phyloP scores from a whole-genome alignment of 2,113 vertebrate genomes.

The Bos javanicus region DNA sequence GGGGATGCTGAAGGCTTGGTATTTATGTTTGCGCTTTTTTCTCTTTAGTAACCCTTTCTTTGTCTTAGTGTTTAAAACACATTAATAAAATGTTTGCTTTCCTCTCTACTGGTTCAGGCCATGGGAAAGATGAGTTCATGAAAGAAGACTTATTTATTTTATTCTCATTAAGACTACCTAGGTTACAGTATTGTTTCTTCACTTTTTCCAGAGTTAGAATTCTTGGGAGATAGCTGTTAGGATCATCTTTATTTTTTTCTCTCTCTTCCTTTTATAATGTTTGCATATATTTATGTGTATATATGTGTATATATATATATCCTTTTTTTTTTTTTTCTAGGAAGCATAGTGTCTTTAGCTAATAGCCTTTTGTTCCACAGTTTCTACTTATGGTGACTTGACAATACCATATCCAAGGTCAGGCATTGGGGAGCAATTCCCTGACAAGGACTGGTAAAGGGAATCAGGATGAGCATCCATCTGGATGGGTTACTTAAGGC shows the following conservation, averaged over 20 bases:
- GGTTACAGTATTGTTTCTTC: background rate
- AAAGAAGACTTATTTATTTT: background rate
- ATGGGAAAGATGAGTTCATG: background rate
- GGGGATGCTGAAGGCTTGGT: slow-evolving; percentile 66
- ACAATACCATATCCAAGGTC: background rate
- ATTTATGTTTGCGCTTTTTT: slow-evolving; percentile 72
- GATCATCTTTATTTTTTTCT: background rate
- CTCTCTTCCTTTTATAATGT: background rate
- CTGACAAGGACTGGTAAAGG: background rate
- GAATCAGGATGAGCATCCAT: fast-evolving
- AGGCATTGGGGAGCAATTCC: background rate
- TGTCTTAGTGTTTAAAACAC: slow-evolving; percentile 38
- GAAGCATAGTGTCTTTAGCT: background rate
- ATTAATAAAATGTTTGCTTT: background rate
- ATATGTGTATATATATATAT: background rate
- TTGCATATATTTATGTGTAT: background rate
- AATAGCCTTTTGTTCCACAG: background rate
- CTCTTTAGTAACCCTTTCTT: slow-evolving; percentile 77
- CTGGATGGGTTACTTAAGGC: background rate
- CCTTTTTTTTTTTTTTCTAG: background rate
- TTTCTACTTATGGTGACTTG: background rate
- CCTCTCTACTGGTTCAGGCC: background rate
- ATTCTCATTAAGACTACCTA: background rate
- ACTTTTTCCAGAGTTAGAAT: background rate
- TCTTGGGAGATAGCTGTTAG: background rate